These are phyloP conservation scores for Premnoplex brunnescens DNA, from an alignment of 2,797 vertebrate genomes.

Conservation along the genomic window DNA sequence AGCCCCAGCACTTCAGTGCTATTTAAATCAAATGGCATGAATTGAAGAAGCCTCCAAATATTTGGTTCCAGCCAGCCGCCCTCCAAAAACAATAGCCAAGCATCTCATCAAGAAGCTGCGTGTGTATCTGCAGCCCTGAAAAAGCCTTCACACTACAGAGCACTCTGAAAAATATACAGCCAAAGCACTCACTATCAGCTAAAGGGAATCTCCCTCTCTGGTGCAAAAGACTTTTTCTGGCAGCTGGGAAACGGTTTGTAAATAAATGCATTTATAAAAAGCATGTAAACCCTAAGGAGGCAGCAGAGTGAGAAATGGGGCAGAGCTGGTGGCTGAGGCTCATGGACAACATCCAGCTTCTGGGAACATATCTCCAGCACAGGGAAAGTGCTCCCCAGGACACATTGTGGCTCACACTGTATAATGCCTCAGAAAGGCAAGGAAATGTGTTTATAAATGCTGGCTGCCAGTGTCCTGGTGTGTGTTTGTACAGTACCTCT, in stretches of 20 bases:
- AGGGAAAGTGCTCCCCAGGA: background rate
- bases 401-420: background rate
- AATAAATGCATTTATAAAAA: slow-evolving; percentile 2
- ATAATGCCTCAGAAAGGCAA: background rate
- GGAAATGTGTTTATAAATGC: background rate
- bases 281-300: background rate
- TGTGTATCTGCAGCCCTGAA: background rate
- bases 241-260: slow-evolving; percentile 5
- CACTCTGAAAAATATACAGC: slow-evolving; percentile 33
- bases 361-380: background rate
- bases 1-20: background rate
- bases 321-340: background rate
- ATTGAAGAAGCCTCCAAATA: background rate
- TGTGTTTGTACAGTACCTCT: background rate
- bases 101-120: background rate
- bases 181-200: background rate
- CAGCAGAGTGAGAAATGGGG: background rate
- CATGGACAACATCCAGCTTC: background rate
- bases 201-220: background rate
- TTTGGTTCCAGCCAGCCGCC: background rate
- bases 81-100: slow-evolving; percentile 19
- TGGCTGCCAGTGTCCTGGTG: background rate
- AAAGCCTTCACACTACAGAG: slow-evolving; percentile 57
- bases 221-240: background rate
- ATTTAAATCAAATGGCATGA: background rate